Conservation (phyloP, 1,140 invertebrate species). For the Polyergus mexicanus region DNA sequence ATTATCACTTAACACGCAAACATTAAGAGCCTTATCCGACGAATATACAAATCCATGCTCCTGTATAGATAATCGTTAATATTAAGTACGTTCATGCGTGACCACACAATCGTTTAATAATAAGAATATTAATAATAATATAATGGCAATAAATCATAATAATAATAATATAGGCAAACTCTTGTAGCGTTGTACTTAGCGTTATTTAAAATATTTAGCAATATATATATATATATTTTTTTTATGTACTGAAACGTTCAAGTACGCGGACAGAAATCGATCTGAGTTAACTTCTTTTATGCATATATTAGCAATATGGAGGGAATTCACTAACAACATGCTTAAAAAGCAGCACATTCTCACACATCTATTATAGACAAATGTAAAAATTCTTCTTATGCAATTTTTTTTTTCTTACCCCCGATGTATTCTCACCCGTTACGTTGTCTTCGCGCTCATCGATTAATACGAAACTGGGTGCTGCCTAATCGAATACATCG, state of each 20-base stretch:
- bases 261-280: slow-evolving; percentile 83
- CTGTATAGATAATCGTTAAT: slow-evolving; percentile 66
- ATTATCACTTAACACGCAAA: slow-evolving; percentile 79
- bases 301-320: slow-evolving; percentile 84
- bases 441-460: slow-evolving; percentile 29
- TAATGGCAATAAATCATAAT: slow-evolving; percentile 75
- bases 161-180: slow-evolving; percentile 83
- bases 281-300: slow-evolving; percentile 74
- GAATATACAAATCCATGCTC: slow-evolving; percentile 84
- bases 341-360: slow-evolving; percentile 80
- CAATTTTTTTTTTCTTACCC: slow-evolving; percentile 65
- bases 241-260: slow-evolving; percentile 80
- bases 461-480: slow-evolving; percentile 14
- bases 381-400: slow-evolving; percentile 83
- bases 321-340: slow-evolving; percentile 86
- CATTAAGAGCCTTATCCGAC: slow-evolving; percentile 79
- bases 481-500: neutral
- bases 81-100: slow-evolving; percentile 70
- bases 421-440: slow-evolving; percentile 49
- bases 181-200: slow-evolving; percentile 84
- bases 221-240: too few species aligned
- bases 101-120: slow-evolving; percentile 69
- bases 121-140: slow-evolving; percentile 71
- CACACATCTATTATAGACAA: slow-evolving; percentile 85
- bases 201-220: slow-evolving; percentile 85